phyloP scores from a whole-genome alignment of 2,888 invertebrate species.

The Electrophaes corylata region DNA sequence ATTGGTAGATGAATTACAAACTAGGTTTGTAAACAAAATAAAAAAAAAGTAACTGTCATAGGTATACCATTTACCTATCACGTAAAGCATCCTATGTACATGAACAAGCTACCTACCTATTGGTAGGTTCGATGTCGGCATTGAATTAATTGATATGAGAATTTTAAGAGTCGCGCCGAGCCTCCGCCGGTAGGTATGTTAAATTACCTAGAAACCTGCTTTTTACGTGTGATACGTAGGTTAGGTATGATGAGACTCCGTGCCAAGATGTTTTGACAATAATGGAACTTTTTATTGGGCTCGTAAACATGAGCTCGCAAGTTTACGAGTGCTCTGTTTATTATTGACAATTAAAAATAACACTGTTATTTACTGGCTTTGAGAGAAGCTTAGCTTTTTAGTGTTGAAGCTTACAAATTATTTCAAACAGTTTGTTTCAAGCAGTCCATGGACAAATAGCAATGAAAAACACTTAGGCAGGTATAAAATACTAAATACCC shows the following conservation, averaged over 20 bases:
- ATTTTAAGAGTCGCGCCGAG: too few relatives aligned
- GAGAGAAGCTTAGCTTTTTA: constrained; percentile 8
- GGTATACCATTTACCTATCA: too few relatives aligned
- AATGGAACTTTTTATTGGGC: constrained; percentile 57
- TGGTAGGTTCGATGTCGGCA: too few relatives aligned
- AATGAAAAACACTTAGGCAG: not conserved
- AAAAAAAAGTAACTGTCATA: too few relatives aligned
- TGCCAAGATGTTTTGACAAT: constrained; percentile 61
- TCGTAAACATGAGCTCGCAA: constrained; percentile 50
- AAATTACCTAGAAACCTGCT: constrained; percentile 3
- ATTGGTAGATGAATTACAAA: too few relatives aligned
- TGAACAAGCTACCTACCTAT: too few relatives aligned
- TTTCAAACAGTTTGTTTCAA: not conserved
- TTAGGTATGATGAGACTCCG: constrained; percentile 40
- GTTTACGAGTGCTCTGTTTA: constrained; percentile 33
- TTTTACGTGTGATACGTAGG: not conserved
- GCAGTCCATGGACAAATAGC: not conserved
- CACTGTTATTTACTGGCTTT: constrained; percentile 17
- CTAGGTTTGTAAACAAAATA: too few relatives aligned
- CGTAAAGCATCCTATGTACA: too few relatives aligned
- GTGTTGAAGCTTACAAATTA: not conserved
- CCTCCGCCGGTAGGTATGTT: not conserved
- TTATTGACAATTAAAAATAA: constrained; percentile 30
- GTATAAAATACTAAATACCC: not conserved
- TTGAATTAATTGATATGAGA: not conserved